A percentile compares a stretch with the other conserved stretches of the same genome.
These are phyloP conservation scores for Odontocolon sp. DNA, from an alignment of 2,888 invertebrate species.

Conservation along the genomic window DNA sequence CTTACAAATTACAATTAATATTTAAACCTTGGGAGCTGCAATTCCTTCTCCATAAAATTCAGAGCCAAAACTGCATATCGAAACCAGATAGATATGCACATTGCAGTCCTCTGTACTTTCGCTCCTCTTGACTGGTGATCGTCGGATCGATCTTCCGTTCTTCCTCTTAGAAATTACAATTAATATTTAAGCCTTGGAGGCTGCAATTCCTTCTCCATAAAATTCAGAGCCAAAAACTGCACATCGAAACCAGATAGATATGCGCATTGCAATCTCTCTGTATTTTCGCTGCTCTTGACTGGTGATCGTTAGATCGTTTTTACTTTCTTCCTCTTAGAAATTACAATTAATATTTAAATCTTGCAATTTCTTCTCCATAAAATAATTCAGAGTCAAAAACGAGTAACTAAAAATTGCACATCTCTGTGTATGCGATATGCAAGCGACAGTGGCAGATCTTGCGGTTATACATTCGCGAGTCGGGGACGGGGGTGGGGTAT, in stretches of 20 bases:
- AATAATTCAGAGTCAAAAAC: too few species aligned
- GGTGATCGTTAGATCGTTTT: not conserved
- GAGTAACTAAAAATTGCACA: conserved; percentile 66
- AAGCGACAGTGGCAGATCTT: conserved; percentile 37
- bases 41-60: too few species aligned
- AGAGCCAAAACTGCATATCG: too few species aligned
- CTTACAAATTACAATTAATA: not conserved
- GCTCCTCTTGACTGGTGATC: not conserved
- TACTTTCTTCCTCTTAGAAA: not conserved
- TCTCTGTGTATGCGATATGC: too few species aligned
- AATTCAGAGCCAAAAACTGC: too few species aligned
- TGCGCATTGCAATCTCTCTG: conserved; percentile 47
- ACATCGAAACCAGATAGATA: conserved; percentile 68
- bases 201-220: too few species aligned
- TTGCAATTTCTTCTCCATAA: too few species aligned
- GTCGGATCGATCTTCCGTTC: conserved; percentile 7
- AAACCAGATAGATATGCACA: conserved; percentile 68
- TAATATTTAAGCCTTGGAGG: too few species aligned
- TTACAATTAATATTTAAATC: not conserved
- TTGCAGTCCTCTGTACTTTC: conserved; percentile 37
- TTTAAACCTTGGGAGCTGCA: too few species aligned
- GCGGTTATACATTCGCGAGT: conserved; percentile 66
- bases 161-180: not conserved
- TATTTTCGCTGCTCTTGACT: not conserved
- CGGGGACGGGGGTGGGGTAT: conserved; percentile 29